phyloP scores from a whole-genome alignment of 2,113 vertebrate genomes.

The Pardalotus punctatus region DNA sequence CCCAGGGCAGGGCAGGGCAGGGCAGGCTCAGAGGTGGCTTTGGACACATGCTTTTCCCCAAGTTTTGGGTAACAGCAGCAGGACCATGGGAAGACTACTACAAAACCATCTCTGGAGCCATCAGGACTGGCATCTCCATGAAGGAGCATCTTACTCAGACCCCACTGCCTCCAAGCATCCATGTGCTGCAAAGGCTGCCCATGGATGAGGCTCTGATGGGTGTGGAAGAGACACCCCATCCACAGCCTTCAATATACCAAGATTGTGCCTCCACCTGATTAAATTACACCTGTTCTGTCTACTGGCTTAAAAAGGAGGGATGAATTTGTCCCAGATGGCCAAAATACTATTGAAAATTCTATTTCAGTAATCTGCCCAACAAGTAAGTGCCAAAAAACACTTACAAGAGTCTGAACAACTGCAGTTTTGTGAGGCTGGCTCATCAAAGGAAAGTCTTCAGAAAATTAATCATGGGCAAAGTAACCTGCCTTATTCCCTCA shows the following conservation, averaged over 20 bases:
- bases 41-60: background rate
- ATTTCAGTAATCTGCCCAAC: background rate
- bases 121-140: background rate
- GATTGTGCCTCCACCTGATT: background rate
- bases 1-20: background rate
- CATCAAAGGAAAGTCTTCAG: background rate
- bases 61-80: background rate
- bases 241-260: background rate
- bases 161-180: accelerated
- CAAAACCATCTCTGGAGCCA: background rate
- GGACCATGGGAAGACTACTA: background rate
- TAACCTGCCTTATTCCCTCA: background rate
- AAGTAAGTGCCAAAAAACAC: background rate
- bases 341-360: background rate
- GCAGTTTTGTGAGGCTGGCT: background rate
- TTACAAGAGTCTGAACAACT: background rate
- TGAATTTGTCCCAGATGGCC: background rate
- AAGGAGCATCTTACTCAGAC: background rate
- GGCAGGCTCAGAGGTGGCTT: background rate
- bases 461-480: background rate
- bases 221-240: background rate
- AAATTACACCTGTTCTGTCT: background rate
- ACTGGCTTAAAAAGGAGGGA: background rate
- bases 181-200: background rate
- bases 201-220: accelerated